phyloP scores from a whole-genome alignment of 2,888 invertebrate genomes.

The Chorisops tibialis region DNA sequence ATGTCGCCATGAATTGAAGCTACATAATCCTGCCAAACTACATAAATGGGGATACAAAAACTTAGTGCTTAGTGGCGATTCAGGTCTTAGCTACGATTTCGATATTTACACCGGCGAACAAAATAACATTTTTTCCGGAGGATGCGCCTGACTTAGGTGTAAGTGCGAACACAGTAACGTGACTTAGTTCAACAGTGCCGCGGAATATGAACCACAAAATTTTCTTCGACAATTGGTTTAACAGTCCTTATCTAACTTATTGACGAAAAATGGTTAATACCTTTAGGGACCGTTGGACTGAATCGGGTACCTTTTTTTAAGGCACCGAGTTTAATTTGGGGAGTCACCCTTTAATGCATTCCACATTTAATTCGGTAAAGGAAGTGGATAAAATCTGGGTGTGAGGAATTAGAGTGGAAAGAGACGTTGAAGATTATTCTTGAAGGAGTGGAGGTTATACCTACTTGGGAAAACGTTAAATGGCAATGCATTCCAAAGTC shows the following conservation, averaged over 20 bases:
- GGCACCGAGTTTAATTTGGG: too few species aligned
- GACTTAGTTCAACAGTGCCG: conserved; percentile 37
- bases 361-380: too few species aligned
- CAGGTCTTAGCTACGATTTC: conserved; percentile 46
- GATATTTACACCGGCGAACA: conserved; percentile 42
- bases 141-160: conserved; percentile 39
- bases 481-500: too few species aligned
- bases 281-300: conserved; percentile 32
- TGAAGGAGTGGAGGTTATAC: too few species aligned
- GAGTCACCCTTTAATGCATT: too few species aligned
- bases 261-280: conserved; percentile 33
- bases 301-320: too few species aligned
- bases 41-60: conserved; percentile 45
- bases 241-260: conserved; percentile 27
- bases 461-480: too few species aligned
- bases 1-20: conserved; percentile 35
- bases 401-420: too few species aligned
- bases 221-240: conserved; percentile 44
- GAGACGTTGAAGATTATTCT: too few species aligned
- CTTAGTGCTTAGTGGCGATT: conserved; percentile 44
- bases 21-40: conserved; percentile 45
- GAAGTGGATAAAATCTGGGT: too few species aligned
- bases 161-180: conserved; percentile 39
- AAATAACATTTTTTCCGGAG: conserved; percentile 35
- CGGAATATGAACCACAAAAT: conserved; percentile 39